These are phyloP conservation scores for Salvelinus alpinus DNA, from an alignment of 2,113 vertebrate species.

Conservation along the genomic window DNA sequence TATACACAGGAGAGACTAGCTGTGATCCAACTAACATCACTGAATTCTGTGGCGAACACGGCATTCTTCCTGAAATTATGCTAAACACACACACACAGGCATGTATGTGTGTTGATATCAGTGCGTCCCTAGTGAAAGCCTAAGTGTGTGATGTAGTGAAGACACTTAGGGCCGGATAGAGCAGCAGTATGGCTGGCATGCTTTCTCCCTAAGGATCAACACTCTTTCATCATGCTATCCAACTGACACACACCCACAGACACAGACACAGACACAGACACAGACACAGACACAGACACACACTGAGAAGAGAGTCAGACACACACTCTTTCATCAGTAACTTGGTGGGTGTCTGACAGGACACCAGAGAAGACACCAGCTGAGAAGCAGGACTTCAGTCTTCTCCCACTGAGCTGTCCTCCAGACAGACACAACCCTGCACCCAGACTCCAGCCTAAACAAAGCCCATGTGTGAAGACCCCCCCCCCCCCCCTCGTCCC, in stretches of 20 bases:
- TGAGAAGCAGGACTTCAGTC: neutral
- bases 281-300: neutral
- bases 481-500: neutral
- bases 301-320: neutral
- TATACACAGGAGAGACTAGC: conserved; percentile 19
- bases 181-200: conserved; percentile 34
- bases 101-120: neutral
- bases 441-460: conserved; percentile 27
- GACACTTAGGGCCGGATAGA: conserved; percentile 45
- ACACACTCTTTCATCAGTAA: neutral
- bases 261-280: conserved; percentile 2
- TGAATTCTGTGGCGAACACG: neutral
- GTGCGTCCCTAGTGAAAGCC: neutral
- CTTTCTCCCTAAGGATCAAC: conserved; percentile 36
- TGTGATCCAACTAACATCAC: neutral
- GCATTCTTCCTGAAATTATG: too few relatives aligned
- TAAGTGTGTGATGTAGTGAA: conserved; percentile 29
- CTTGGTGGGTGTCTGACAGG: conserved; percentile 29
- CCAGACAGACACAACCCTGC: conserved; percentile 6
- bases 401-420: conserved; percentile 5
- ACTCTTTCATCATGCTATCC: conserved; percentile 27
- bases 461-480: conserved; percentile 28
- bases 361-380: neutral
- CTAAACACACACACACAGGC: neutral
- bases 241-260: neutral